Evolutionary conservation across 2,797 vertebrate species (phyloP).

Genomic region (Pangasius sanitwongsei): DNA sequence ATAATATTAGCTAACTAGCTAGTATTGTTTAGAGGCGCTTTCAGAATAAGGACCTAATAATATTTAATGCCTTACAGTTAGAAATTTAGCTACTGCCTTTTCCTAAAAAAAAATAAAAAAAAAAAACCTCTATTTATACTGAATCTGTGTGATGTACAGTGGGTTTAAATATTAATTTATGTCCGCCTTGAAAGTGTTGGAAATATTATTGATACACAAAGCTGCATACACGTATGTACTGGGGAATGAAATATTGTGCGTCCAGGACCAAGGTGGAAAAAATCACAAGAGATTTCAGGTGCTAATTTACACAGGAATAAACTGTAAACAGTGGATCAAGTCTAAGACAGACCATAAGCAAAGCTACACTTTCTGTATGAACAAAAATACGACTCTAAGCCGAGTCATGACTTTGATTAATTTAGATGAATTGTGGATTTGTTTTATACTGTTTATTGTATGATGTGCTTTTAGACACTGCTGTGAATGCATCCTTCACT

Average conservation of each 20-base stretch:
- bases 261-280: too few relatives aligned
- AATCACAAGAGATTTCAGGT: too few relatives aligned
- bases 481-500: conserved; percentile 66
- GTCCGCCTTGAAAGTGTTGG: background rate
- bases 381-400: background rate
- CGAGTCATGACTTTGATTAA: background rate
- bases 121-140: too few relatives aligned
- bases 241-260: too few relatives aligned
- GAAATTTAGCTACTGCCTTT: too few relatives aligned
- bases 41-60: too few relatives aligned
- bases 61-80: too few relatives aligned
- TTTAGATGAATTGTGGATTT: background rate
- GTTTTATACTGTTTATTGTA: background rate
- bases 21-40: too few relatives aligned
- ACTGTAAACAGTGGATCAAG: too few relatives aligned
- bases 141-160: background rate
- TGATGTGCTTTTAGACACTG: conserved; percentile 58
- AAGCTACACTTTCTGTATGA: background rate
- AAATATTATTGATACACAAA: background rate
- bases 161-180: background rate
- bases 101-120: too few relatives aligned
- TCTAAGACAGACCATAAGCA: background rate
- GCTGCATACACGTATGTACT: background rate
- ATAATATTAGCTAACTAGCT: background rate
- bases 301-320: too few relatives aligned